Evolutionary conservation across 2,888 invertebrate genomes (phyloP), one percentile per base, ranked within the genome.

Genomic region (Chymomyza procnemis): DNA sequence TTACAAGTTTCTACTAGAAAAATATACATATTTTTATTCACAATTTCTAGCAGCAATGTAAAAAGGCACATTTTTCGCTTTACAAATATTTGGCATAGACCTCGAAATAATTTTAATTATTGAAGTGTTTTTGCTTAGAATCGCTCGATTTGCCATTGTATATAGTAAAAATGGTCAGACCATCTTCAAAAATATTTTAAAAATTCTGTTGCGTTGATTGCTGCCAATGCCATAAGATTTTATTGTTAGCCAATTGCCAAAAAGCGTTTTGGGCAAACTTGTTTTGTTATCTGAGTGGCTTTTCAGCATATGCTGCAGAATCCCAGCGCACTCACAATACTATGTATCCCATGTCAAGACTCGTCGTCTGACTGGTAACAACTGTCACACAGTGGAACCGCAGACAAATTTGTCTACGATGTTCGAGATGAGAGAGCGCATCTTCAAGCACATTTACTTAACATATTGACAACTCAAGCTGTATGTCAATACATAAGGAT

Each of bases 321-420:
- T 48, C 48, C 68, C 57, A 34, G 4, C 48, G 1, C n/a, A n/a
- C n/a, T n/a, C n/a, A n/a, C 48, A 16, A 26, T 26, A 4, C 6
- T 6, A 26, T 1, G 16, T n/a, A 8, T 18, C 16, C 16, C 34
- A 41, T 12, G 16, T 14, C n/a, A 18, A 50, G 16, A 8, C 1
- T n/a, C 16, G 48, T 16, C 41, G 22, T 26, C 41, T 22, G 30
- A 16, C 18, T 46, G 60, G 41, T 21, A 58, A 30, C 84, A 83
- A 83, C 72, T 87, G 86, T 73, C 84, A 75, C 83, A 76, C 74
- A 79, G 72, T 61, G 83, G 83, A 85, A 85, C 88, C 88, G 78
- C 81, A 87, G 81, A 85, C 81, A 85, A 87, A 81, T 81, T 81
- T 47, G 47, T 47, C n/a, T 16, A n/a, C 19, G 50, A n/a, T n/a